phyloP scores from a whole-genome alignment of 2,797 vertebrate genomes.

The Sarcoramphus papa region DNA sequence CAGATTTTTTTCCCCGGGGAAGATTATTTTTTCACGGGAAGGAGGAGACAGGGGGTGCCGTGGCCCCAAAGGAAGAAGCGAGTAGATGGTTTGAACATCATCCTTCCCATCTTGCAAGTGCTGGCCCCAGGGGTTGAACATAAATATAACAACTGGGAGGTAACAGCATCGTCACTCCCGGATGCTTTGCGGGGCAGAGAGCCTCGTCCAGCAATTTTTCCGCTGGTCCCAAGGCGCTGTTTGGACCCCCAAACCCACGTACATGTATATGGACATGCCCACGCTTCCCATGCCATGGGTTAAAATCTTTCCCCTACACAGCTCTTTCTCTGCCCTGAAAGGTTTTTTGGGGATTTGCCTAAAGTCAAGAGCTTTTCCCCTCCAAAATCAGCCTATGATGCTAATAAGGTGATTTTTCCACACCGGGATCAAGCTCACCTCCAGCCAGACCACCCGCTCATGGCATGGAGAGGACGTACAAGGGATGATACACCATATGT shows the following conservation, averaged over 20 bases:
- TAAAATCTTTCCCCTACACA: not conserved
- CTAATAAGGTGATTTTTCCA: not conserved
- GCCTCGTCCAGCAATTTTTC: rapidly evolving
- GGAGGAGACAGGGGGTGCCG: not conserved
- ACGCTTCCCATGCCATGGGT: rapidly evolving
- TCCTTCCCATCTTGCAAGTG: not conserved
- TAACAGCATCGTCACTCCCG: rapidly evolving
- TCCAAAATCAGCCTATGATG: rapidly evolving
- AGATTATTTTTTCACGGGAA: not conserved
- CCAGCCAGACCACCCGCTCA: rapidly evolving
- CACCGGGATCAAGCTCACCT: not conserved
- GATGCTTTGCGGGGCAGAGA: not conserved
- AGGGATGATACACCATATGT: rapidly evolving
- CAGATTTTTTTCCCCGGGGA: not conserved
- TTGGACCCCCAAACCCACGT: rapidly evolving
- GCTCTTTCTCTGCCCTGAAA: not conserved
- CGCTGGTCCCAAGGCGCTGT: not conserved
- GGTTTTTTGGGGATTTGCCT: not conserved
- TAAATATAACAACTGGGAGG: not conserved
- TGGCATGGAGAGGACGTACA: rapidly evolving
- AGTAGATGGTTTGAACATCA: not conserved
- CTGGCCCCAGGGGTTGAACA: not conserved
- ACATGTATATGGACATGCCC: rapidly evolving
- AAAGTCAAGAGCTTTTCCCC: not conserved
- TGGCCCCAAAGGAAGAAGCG: not conserved